Evolutionary conservation across 2,113 vertebrate genomes (phyloP), one percentile per base, ranked within the genome.

Genomic region (Alouatta palliata): DNA sequence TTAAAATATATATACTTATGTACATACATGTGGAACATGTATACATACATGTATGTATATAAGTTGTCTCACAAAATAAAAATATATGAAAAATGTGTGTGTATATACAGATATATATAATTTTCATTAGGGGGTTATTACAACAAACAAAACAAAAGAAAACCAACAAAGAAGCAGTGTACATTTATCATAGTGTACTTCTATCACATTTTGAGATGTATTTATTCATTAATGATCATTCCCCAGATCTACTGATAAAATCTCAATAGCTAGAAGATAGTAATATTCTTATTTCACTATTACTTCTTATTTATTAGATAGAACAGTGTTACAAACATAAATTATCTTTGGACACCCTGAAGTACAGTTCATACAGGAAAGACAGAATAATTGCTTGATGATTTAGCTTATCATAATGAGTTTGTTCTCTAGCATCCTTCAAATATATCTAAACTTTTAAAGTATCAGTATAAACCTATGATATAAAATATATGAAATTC

Each of bases 401-500:
- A 75, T 56, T 86, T 87, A 79, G 7, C 20, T 89, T 87, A 68
- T 80, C 17, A 80, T 73, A 79, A 85, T 73, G 12, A 91, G 43
- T 45, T 66, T 86, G 32, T 77, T 86, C 16, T 49, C 13, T 92
- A 90, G 9, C 11, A 80, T 54, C 30, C 4, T 54, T 87, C 49
- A 90, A 95, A 82, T 20, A 49, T 86, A 82, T 49, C 4, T 64
- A 8, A 89, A 25, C 23, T 90, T 92, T 87, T 52, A 20, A 93
- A 76, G 70, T 84, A 68, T 30, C 45, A 89, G 54, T 83, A 49
- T 32, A 95, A 91, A 79, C 11, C 40, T 61, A 40, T 54, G 3
- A 75, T 40, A 40, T 30, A 84, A 84, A 76, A 43, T 87, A 91
- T 86, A n/a, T n/a, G 40, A 94, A 61, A 20, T 80, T 90, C 91